Base-by-base conservation (phyloP, 2,888 invertebrate species). In the Pandemis cinnamomeana region DNA sequence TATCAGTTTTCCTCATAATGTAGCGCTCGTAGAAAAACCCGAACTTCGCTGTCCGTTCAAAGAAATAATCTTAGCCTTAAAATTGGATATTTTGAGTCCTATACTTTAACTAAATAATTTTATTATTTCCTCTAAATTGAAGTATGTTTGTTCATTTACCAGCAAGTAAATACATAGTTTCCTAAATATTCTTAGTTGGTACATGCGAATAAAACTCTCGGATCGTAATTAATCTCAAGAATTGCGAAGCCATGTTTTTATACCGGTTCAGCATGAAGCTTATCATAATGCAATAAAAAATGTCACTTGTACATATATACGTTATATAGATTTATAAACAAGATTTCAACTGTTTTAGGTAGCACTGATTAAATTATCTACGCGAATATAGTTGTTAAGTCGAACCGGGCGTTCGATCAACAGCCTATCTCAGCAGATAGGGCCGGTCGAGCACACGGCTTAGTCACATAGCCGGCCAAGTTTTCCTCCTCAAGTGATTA, bases 1-100 rank as follows among this genome's bases (percentile, higher is more conserved):
- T 68, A 64, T 64, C 41, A n/a, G 11, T 73, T 73, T 63, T 73
- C 72, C 72, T 69, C 64, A 7, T 64, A 58, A 5, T 15, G 51
- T 27, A 55, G 46, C 41, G 62, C 36, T 63, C 15, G 53, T 42
- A 48, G 72, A 69, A 69, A 69, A 60, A 42, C 72, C 69, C 55
- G 42, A 42, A 42, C 58, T 55, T 68, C 48, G 69, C 48, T 73
- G n/a, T 48, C 15, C 8, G 36, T 51, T 51, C n/a, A 27, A 42
- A 51, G 60, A 55, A 55, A 15, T 55, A 20, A 15, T 55, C 20
- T 55, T 55, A 20, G 20, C 20, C 15, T 55, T 10, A 20, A 20
- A 20, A n/a, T 53, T n/a, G 15, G 46, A 48, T 48, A 48, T 48
- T n/a, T 36, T 51, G n/a, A 0, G n/a, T 51, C 51, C 13, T 1